These are phyloP conservation scores for Hypanus sabinus DNA, from an alignment of 2,113 vertebrate genomes.

Conservation along the genomic window DNA sequence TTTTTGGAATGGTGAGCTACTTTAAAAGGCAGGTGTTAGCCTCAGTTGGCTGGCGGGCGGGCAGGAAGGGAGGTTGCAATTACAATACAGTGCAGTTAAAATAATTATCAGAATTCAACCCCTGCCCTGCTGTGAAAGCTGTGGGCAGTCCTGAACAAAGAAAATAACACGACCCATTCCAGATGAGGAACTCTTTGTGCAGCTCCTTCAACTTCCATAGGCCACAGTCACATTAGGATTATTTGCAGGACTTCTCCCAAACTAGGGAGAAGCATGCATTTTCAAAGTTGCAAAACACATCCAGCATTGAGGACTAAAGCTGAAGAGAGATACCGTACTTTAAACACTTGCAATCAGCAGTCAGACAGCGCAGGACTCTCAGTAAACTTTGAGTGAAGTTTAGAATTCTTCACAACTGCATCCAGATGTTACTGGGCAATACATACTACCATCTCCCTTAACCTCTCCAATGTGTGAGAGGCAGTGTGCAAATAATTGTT, in stretches of 20 bases:
- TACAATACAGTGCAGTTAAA: constrained; percentile 24
- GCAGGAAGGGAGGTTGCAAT: not conserved
- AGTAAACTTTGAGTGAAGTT: not conserved
- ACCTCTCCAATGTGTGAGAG: not conserved
- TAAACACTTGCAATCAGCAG: not conserved
- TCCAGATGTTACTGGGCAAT: not conserved
- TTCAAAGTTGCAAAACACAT: not conserved
- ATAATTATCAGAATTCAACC: not conserved
- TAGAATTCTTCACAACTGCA: not conserved
- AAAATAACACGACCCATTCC: not conserved
- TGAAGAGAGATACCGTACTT: not conserved
- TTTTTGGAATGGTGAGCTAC: constrained; percentile 19
- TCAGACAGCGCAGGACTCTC: not conserved
- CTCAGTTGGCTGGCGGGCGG: not conserved
- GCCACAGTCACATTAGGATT: not conserved
- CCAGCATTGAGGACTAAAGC: not conserved
- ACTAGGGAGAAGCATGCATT: not conserved
- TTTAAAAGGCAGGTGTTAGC: constrained; percentile 21
- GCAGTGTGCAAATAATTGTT: not conserved
- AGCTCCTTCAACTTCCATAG: not conserved
- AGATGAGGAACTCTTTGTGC: not conserved
- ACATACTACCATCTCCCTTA: not conserved
- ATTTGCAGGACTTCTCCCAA: not conserved
- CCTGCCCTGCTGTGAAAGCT: not conserved
- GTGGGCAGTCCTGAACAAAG: not conserved